Evolutionary conservation across 2,113 vertebrate species (phyloP), one percentile per base, ranked within the genome.

Genomic region (Halichoeres trimaculatus): DNA sequence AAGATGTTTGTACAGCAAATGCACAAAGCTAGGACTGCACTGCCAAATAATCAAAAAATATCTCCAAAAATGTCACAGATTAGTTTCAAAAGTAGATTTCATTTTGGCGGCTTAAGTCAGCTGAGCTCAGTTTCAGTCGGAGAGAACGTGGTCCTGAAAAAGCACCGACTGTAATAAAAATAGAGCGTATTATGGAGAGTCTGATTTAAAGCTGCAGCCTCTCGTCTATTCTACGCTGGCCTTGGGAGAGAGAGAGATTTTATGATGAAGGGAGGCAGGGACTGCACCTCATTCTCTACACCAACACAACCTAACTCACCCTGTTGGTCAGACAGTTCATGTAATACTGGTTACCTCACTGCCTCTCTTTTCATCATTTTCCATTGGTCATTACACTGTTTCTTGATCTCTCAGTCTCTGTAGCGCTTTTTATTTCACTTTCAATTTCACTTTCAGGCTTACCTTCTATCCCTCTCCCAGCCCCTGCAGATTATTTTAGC

Each of bases 231-330:
- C 55, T 66, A 67, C 60, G 62, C 52, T 50, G 59, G 89, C 78
- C 86, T 82, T 86, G 70, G 79, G 35, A 30, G 48, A 67, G 30
- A 67, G 30, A 4, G 53, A 64, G 65, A 54, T 72, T 80, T 83
- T 74, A 81, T 82, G 82, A 78, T 63, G 79, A 78, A 50, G 71
- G 67, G 67, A 74, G 85, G 65, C n/a, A 45, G 76, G 74, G 67
- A 71, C 58, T 45, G 54, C 40, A 63, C 50, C 63, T 60, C 41
- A 65, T 34, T 75, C 81, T 77, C 74, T 34, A 30, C 8, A 45
- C 56, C 24, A 43, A 47, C 70, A 67, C 47, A 60, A n/a, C 74
- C 71, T 63, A 36, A 52, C 65, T 75, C 74, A 43, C 23, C 10
- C 45, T 47, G 24, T 14, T 65, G 47, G 30, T 13, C 52, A 64